phyloP scores from a whole-genome alignment of 2,888 invertebrate genomes.

The Heliconius aoede region DNA sequence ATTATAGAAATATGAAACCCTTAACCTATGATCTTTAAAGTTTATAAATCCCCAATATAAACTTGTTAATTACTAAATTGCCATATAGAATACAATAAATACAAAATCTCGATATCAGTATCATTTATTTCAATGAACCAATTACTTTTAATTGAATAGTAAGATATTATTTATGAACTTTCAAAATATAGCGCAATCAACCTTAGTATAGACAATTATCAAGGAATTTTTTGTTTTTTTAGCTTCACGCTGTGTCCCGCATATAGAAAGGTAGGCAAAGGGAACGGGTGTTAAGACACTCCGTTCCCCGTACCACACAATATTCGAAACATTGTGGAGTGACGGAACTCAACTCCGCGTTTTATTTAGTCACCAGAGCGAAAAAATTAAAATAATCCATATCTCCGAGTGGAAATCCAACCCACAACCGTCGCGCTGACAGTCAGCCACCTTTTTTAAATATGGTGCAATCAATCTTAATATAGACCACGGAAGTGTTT shows the following conservation, averaged over 20 bases:
- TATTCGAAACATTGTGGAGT: background rate
- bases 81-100: too few species aligned
- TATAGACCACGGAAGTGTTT: slow-evolving; percentile 3
- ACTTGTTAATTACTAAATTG: too few species aligned
- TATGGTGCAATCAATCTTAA: slow-evolving; percentile 10
- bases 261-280: background rate
- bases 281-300: background rate
- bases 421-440: background rate
- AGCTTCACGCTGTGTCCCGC: background rate
- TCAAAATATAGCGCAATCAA: too few species aligned
- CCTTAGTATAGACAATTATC: too few species aligned
- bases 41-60: too few species aligned
- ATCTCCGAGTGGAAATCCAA: background rate
- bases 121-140: too few species aligned
- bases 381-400: too few species aligned
- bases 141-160: too few species aligned
- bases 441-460: slow-evolving; percentile 2
- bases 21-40: too few species aligned
- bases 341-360: background rate
- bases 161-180: too few species aligned
- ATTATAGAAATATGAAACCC: too few species aligned
- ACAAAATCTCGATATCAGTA: too few species aligned
- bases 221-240: background rate
- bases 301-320: background rate
- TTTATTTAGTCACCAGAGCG: background rate